Evolutionary conservation across 2,797 vertebrate species (phyloP), one percentile per base, ranked within the genome.

Genomic region (Pygocentrus nattereri): DNA sequence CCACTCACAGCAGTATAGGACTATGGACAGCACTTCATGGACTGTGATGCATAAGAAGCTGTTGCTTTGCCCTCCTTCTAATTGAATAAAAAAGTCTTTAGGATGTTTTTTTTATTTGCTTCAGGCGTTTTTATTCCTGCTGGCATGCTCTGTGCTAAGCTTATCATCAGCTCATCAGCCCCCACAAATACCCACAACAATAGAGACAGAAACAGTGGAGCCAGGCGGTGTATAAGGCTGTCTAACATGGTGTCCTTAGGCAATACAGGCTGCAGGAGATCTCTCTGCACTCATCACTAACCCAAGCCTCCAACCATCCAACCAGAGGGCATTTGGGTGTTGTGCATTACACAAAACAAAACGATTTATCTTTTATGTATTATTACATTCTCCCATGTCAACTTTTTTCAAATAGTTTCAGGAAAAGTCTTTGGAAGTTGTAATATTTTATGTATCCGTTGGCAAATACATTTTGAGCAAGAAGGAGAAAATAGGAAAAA

Each of bases 221-320:
- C 49, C 11, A 65, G 23, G 65, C 58, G 54, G 56, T 47, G 50
- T 52, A 79, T 74, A 8, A 25, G 41, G 54, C 75, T 30, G 49
- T 27, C 54, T 86, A 61, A 84, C 50, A 65, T 67, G 73, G 74
- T 83, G 34, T 83, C 83, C 61, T 81, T 67, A 50, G 74, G 62
- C 78, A 78, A 2, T 71, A 58, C 68, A 61, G 71, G 77, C 41
- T 82, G 68, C 62, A 67, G 80, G 80, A 82, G 62, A 74, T 76
- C 74, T 76, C 62, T 76, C 50, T 61, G 50, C 47, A 71, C 73
- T 74, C 65, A 75, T 74, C 23, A 67, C 23, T 71, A 58, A 76
- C 34, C 30, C 30, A 73, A 68, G 69, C 44, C 74, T 74, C 61
- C 50, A 77, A 70, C 25, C 21, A 78, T 49, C 62, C 74, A 47